Evolutionary conservation across 2,797 vertebrate species (phyloP).

Genomic region (Pangasius larnaudii): DNA sequence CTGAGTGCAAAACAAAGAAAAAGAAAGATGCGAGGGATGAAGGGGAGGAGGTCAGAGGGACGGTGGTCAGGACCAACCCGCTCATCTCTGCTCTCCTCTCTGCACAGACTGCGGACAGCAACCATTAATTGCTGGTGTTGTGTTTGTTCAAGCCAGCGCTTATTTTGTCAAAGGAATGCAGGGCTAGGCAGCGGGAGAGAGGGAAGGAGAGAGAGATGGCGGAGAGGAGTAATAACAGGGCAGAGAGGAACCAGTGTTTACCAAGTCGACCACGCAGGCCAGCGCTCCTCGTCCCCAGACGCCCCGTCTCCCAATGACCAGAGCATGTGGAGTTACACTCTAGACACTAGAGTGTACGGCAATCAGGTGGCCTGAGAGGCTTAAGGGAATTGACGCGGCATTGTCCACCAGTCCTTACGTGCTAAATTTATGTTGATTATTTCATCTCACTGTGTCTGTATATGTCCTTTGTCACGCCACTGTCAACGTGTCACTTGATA

Average conservation of each 20-base stretch:
- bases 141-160: conserved; percentile 64
- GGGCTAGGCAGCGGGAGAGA: conserved; percentile 80
- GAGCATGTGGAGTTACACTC: conserved; percentile 42
- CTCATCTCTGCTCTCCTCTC: conserved; percentile 36
- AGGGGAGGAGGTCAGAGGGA: conserved; percentile 41
- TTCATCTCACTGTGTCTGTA: not conserved
- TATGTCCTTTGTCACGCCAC: not conserved
- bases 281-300: conserved; percentile 52
- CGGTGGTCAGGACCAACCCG: conserved; percentile 33
- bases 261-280: conserved; percentile 58
- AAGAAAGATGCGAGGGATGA: conserved; percentile 2
- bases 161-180: conserved; percentile 72
- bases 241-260: conserved; percentile 82
- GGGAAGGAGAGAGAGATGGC: conserved; percentile 80
- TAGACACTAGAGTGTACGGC: conserved; percentile 31
- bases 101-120: conserved; percentile 59
- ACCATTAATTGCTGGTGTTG: conserved; percentile 73
- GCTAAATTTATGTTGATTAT: not conserved
- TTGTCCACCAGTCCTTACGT: not conserved
- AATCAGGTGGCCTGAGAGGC: not conserved
- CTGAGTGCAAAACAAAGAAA: conserved; percentile 15
- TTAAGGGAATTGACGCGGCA: not conserved
- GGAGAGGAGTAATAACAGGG: conserved; percentile 88
- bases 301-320: conserved; percentile 53
- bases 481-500: conserved; percentile 22